These are phyloP conservation scores for Phaonia tiefii DNA, from an alignment of 2,888 invertebrate species.

Conservation along the genomic window DNA sequence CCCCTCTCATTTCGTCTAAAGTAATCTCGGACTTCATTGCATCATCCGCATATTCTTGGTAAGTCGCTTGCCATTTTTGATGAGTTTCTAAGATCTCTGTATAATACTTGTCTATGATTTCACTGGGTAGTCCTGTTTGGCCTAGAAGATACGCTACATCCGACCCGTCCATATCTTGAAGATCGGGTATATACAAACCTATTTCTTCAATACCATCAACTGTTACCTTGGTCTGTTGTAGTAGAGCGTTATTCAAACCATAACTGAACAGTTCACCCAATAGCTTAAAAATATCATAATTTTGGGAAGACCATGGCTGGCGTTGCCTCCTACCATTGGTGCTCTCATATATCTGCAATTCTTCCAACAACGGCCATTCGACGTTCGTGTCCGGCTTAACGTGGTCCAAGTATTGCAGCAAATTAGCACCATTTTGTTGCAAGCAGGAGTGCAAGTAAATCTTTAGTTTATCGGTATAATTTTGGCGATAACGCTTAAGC, in stretches of 20 bases:
- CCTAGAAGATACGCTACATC: not conserved
- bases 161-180: not conserved
- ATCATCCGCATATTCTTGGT: not conserved
- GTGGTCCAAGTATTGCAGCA: conserved; percentile 69
- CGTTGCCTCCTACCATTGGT: not conserved
- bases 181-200: not conserved
- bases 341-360: not conserved
- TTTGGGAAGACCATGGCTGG: conserved; percentile 68
- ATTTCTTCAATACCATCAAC: not conserved
- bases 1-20: too few relatives aligned
- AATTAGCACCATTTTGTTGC: conserved; percentile 37
- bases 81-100: not conserved
- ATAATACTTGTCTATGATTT: not conserved
- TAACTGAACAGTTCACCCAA: conserved; percentile 73
- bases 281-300: conserved; percentile 69
- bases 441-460: conserved; percentile 72
- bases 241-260: conserved; percentile 67
- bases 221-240: conserved; percentile 30
- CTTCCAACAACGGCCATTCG: conserved; percentile 71
- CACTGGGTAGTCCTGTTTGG: not conserved
- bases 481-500: not conserved
- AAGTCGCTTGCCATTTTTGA: not conserved
- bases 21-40: not conserved
- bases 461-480: conserved; percentile 64
- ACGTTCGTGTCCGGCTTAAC: conserved; percentile 70